Base-by-base conservation (phyloP, 2,797 vertebrate species). In the Acrocephalus scirpaceus region DNA sequence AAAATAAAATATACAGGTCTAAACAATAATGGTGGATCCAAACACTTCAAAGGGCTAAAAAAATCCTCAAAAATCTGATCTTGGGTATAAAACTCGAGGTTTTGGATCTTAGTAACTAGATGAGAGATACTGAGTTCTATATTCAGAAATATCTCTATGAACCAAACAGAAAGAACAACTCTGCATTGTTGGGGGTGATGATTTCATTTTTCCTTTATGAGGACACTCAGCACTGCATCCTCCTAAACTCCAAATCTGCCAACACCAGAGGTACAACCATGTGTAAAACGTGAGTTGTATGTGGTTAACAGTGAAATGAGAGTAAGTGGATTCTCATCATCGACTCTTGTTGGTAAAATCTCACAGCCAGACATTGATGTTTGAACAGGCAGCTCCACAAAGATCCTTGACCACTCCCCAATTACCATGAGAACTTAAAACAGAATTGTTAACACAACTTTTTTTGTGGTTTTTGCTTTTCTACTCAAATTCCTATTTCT, bases 221-320 rank as follows among this genome's bases (percentile, higher is more conserved):
- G 50, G 45, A 18, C 32, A n/a, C 6, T 34, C 67, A 17, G 30
- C 67, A 65, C 13, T 30, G 42, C 11, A 36, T 29, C 20, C 53
- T 71, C 44, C 10, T 26, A 14, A 87, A 56, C 23, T 32, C 27
- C 56, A 61, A 13, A 73, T 30, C 53, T 44, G 48, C n/a, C 34
- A 47, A 21, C 9, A 36, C 8, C 75, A 67, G 16, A 38, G 56
- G 30, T 42, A 58, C 18, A 87, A 12, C 16, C 32, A 44, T 0
- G 0, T 16, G 45, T n/a, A 56, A 86, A 75, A 48, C 3, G 1
- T 0, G 1, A 75, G 10, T 1, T 73, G 27, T 7, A n/a, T 2
- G 0, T 11, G 3, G 4, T 30, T 67, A 64, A 50, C 21, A 8
- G 27, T 2, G 8, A 71, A 26, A 47, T 21, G 15, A 80, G 61